phyloP scores from a whole-genome alignment of 2,888 invertebrate genomes.

The Heliconius hortense region DNA sequence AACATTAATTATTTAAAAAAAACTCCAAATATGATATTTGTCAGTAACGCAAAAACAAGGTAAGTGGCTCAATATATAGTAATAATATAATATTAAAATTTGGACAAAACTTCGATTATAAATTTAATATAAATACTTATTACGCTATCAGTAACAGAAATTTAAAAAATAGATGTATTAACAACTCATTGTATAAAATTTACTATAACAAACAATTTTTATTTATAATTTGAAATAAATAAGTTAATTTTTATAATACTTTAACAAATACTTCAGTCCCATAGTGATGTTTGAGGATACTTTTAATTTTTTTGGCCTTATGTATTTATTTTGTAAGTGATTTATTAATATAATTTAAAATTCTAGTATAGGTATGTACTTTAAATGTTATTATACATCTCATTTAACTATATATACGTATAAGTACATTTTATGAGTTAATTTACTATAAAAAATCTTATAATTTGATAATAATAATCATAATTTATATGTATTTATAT shows the following conservation, averaged over 20 bases:
- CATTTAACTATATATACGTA: background rate
- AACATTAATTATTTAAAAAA: background rate
- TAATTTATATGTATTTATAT: background rate
- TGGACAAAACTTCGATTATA: too few relatives aligned
- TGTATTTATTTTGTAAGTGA: background rate
- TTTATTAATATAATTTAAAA: background rate
- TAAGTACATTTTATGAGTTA: background rate
- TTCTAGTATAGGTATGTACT: background rate
- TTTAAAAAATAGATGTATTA: background rate
- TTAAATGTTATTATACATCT: background rate
- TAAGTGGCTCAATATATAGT: background rate
- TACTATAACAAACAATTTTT: background rate
- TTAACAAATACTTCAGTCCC: slow-evolving; percentile 14
- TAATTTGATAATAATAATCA: background rate
- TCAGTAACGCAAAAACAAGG: background rate
- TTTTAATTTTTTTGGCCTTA: background rate
- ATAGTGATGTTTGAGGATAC: background rate
- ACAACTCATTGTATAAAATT: background rate
- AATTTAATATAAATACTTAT: background rate
- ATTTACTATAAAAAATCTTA: background rate
- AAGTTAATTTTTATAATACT: slow-evolving; percentile 9
- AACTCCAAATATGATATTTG: background rate
- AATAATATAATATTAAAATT: too few relatives aligned
- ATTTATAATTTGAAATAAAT: slow-evolving; percentile 3
- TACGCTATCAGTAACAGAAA: background rate